Evolutionary conservation across 2,888 invertebrate genomes (phyloP), one percentile per base, ranked within the genome.

Genomic region (Sarcophaga carnaria): DNA sequence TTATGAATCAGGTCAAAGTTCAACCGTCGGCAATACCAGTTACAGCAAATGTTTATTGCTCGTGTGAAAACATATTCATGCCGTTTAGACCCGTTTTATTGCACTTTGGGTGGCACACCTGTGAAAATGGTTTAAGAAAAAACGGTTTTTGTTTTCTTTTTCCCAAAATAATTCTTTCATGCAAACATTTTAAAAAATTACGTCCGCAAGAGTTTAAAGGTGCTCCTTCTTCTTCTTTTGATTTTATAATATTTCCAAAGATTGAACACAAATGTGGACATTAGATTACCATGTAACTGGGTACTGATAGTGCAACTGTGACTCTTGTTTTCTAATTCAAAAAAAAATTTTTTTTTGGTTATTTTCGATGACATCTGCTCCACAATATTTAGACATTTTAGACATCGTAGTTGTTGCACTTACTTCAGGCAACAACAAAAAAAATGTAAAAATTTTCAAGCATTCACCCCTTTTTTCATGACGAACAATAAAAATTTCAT

Each of bases 381-480:
- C 54, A 45, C 64, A 20, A 20, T 75, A 54, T 71, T 80, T 70
- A 12, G 20, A 60, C 17, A 72, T 22, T 77, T 47, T 22, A n/a
- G 67, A n/a, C 37, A 20, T 77, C 71, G 59, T 27, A 72, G 54
- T 54, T 14, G 5, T 54, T 14, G 54, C 54, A 54, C 17, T 54
- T 54, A 17, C 4, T 54, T 12, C 4, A 54, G 54, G 54, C 12
- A 54, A 14, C 22, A 22, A 20, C 54, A 54, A 54, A 54, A 17
- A 17, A 54, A 54, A 54, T 54, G 12, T 17, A 54, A 54, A 54
- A 62, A 37, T 59, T 62, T 80, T 69, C 25, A 17, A 62, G 67
- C 60, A 45, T 69, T 77, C 83, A 86, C 80, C 86, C 83, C 69
- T 83, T 80, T 79, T 49, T 45, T 27, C 17, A 37, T 37, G 6